These are phyloP conservation scores for Heliothis virescens DNA, from an alignment of 1,140 invertebrate genomes.

Conservation along the genomic window DNA sequence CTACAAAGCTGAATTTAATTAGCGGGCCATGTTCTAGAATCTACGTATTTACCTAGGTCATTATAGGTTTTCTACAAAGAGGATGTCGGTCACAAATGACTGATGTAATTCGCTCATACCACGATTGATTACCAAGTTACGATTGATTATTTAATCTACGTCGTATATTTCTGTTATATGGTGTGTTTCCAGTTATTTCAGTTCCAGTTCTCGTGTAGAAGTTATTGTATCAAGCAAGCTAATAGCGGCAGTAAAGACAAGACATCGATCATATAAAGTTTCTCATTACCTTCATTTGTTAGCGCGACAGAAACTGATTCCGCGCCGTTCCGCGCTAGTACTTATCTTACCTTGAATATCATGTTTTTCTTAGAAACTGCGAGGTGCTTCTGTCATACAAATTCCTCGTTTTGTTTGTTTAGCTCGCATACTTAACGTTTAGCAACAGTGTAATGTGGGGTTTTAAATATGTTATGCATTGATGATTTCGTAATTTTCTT, in stretches of 20 bases:
- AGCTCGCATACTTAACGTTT: constrained; percentile 49
- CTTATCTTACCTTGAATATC: constrained; percentile 56
- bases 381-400: constrained; percentile 53
- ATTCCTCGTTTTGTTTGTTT: constrained; percentile 53
- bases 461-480: constrained; percentile 23
- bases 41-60: background rate
- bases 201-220: background rate
- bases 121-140: background rate
- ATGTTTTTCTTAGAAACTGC: constrained; percentile 54
- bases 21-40: background rate
- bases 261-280: background rate
- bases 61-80: background rate
- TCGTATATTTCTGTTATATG: background rate
- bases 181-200: background rate
- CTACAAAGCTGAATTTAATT: constrained; percentile 3
- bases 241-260: background rate
- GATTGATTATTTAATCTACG: background rate
- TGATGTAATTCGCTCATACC: background rate
- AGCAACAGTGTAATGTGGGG: constrained; percentile 31
- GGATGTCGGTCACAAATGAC: background rate
- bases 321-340: constrained; percentile 18
- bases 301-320: constrained; percentile 32
- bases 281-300: constrained; percentile 35
- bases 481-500: background rate
- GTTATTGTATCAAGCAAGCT: background rate